phyloP scores from a whole-genome alignment of 2,888 invertebrate genomes.

The Lycia hirtaria region DNA sequence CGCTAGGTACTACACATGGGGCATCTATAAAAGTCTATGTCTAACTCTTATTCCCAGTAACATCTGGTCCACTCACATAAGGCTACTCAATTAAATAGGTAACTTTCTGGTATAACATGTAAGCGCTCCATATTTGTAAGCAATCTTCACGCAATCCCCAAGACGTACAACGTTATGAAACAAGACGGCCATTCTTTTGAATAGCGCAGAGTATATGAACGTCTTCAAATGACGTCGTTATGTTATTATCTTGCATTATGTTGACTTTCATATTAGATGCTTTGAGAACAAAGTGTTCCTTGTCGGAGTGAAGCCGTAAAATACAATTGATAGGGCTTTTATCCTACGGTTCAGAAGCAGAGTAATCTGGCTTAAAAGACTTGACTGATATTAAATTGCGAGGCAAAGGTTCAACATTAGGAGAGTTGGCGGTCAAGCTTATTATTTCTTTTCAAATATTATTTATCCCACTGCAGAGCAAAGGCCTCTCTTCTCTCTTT shows the following conservation, averaged over 20 bases:
- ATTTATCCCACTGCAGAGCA: too few relatives aligned
- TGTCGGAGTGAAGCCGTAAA: slow-evolving; percentile 1
- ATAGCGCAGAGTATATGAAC: slow-evolving; percentile 26
- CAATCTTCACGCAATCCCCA: slow-evolving; percentile 4
- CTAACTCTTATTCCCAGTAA: too few relatives aligned
- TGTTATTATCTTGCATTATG: slow-evolving; percentile 40
- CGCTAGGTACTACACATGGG: too few relatives aligned
- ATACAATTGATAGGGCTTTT: not conserved
- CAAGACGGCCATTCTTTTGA: slow-evolving; percentile 25
- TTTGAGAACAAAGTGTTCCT: slow-evolving; percentile 22
- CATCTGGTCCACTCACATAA: not conserved
- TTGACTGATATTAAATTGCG: too few relatives aligned
- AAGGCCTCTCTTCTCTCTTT: too few relatives aligned
- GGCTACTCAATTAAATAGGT: too few relatives aligned
- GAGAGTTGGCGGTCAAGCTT: too few relatives aligned
- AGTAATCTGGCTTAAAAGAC: too few relatives aligned
- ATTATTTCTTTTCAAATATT: too few relatives aligned
- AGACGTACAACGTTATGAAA: slow-evolving; percentile 20
- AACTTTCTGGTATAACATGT: not conserved
- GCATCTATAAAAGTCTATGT: too few relatives aligned
- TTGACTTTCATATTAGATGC: slow-evolving; percentile 34
- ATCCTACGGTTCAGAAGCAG: too few relatives aligned
- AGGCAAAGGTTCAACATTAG: too few relatives aligned
- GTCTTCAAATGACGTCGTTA: slow-evolving; percentile 41
- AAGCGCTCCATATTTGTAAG: slow-evolving; percentile 8